Base-by-base conservation (phyloP, 2,797 vertebrate genomes). In the Rhinella marina region DNA sequence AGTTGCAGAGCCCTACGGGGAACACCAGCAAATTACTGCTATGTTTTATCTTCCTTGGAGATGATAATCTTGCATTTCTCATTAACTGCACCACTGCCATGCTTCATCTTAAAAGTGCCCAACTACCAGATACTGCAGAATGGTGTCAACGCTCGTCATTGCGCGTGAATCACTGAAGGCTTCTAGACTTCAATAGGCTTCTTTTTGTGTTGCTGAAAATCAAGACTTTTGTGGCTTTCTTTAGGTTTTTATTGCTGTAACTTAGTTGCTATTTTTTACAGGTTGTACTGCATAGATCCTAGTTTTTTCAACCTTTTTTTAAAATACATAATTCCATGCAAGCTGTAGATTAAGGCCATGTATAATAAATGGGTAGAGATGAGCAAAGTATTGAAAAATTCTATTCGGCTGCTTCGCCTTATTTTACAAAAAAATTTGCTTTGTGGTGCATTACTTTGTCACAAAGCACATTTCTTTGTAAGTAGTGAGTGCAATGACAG, bases 1-100 rank as follows among this genome's bases (percentile, higher is more conserved):
- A 52, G 80, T 78, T 78, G 59, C 59, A 66, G 50, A 82, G 81
- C 86, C 81, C 81, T 87, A 81, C 61, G 72, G 86, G 86, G 72
- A 87, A 87, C 86, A 87, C 81, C 80, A 82, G 81, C 80, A 83
- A 87, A 87, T 87, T 87, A 83, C 86, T 87, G 73, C 81, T 87
- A 83, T 87, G 86, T 87, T 82, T 87, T 87, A 87, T 87, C 86
- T 87, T 82, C 80, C 81, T 87, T 73, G 72, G 81, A 82, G 86
- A 87, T 83, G 86, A 83, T 87, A 83, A 87, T 87, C 86, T 82
- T 68, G 59, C 50, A 87, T 87, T 87, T 87, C 86, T 87, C 86
- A 83, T 87, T 87, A 87, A 87, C 86, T 87, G 80, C 86, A 87
- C 81, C 72, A 87, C 81, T 87, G 68, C 80, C 66, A 86, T 86